These are phyloP conservation scores for Crotophaga sulcirostris DNA, from an alignment of 2,113 vertebrate genomes.

Conservation along the genomic window DNA sequence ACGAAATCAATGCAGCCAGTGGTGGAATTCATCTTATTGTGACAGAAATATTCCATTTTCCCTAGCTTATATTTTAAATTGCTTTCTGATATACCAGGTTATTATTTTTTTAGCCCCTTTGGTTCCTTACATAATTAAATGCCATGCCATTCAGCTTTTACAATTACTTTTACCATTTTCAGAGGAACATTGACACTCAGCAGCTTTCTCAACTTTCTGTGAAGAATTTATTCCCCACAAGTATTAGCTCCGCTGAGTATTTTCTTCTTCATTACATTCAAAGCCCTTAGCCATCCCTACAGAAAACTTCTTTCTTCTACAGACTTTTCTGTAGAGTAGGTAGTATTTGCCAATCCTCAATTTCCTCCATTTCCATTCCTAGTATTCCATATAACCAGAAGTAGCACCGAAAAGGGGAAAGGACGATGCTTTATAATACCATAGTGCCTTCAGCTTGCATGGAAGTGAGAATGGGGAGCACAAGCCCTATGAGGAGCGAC, in stretches of 20 bases:
- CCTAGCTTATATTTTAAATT: slow-evolving; percentile 52
- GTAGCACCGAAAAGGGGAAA: background rate
- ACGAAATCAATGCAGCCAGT: slow-evolving; percentile 1
- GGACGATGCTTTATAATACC: background rate
- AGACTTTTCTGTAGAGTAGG: background rate
- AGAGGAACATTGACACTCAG: slow-evolving; percentile 15
- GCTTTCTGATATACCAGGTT: slow-evolving; percentile 60
- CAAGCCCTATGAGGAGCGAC: too few species aligned
- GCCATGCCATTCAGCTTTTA: slow-evolving; percentile 22
- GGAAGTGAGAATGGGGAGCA: background rate
- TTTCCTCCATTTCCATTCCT: background rate
- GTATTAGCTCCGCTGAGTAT: background rate
- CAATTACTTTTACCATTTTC: slow-evolving; percentile 57
- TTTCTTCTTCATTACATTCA: slow-evolving; percentile 29
- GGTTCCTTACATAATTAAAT: slow-evolving; percentile 58
- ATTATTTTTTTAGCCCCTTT: slow-evolving; percentile 52
- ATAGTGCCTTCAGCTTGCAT: background rate
- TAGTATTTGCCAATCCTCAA: background rate
- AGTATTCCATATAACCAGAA: background rate
- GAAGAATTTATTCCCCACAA: slow-evolving; percentile 31
- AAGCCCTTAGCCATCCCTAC: background rate
- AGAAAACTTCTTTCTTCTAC: background rate
- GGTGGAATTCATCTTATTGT: slow-evolving; percentile 53
- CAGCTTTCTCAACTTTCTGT: slow-evolving; percentile 20
- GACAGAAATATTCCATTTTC: slow-evolving; percentile 62